phyloP scores from a whole-genome alignment of 2,113 vertebrate genomes.

The Lamprologus ornatipinnis region DNA sequence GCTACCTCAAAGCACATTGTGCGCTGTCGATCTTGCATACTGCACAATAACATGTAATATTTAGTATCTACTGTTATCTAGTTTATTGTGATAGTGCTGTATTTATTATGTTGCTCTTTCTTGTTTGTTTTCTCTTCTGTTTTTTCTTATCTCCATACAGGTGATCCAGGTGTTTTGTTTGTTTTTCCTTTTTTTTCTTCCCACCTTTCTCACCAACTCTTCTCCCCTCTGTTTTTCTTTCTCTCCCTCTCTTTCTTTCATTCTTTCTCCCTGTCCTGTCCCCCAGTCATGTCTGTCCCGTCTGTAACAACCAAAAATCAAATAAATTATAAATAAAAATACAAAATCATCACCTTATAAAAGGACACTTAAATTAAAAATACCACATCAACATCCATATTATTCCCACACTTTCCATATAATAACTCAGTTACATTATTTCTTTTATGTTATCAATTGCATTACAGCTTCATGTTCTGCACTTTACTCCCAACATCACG shows the following conservation, averaged over 20 bases:
- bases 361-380: neutral
- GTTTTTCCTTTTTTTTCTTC: neutral
- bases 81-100: fast-evolving
- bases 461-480: neutral
- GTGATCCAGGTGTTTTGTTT: neutral
- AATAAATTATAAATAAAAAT: neutral
- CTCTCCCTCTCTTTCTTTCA: neutral
- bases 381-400: neutral
- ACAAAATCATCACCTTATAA: neutral
- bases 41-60: fast-evolving
- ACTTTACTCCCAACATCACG: neutral
- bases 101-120: neutral
- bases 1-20: too few species aligned
- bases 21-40: fast-evolving
- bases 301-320: neutral
- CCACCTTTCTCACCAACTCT: neutral
- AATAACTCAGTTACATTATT: neutral
- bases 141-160: neutral
- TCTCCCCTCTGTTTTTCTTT: neutral
- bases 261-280: neutral
- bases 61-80: neutral
- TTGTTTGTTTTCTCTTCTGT: neutral
- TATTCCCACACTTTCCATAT: neutral
- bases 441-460: neutral
- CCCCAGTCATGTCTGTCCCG: neutral